Percentiles rank a stretch among this genome's conserved stretches.
Conservation (phyloP, 1,140 invertebrate genomes). For the Rhopalosiphum maidis region DNA sequence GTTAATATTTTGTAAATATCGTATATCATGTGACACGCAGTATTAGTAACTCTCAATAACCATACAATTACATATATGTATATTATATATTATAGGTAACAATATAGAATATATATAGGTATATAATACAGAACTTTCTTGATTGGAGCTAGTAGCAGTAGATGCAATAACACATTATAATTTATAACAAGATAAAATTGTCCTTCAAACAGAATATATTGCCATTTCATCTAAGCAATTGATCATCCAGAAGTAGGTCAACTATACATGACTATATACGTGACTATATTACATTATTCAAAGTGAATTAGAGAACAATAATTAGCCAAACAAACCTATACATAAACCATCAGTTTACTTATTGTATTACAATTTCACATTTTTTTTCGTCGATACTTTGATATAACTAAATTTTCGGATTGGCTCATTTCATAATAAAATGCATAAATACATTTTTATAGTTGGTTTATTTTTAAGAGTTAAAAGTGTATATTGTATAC, state of each 20-base stretch:
- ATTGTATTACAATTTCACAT: background rate
- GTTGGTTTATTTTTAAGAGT: background rate
- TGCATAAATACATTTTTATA: background rate
- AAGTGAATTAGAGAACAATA: background rate
- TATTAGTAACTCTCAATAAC: background rate
- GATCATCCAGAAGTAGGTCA: background rate
- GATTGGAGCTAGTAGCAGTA: background rate
- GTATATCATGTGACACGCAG: background rate
- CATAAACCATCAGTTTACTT: background rate
- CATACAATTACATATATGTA: background rate
- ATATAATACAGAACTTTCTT: background rate
- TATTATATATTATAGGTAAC: background rate
- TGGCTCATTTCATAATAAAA: background rate
- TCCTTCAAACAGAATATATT: conserved; percentile 5
- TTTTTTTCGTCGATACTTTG: background rate
- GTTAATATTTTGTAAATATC: background rate
- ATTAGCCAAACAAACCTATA: conserved; percentile 5
- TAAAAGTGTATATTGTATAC: background rate
- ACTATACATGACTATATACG: background rate
- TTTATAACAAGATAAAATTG: conserved; percentile 14
- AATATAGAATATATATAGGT: background rate
- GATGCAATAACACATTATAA: conserved; percentile 2
- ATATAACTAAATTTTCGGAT: background rate
- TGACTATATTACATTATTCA: conserved; percentile 10
- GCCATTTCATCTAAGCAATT: conserved; percentile 1